Evolutionary conservation across 2,797 vertebrate species (phyloP).

Genomic region (Salarias fasciatus): DNA sequence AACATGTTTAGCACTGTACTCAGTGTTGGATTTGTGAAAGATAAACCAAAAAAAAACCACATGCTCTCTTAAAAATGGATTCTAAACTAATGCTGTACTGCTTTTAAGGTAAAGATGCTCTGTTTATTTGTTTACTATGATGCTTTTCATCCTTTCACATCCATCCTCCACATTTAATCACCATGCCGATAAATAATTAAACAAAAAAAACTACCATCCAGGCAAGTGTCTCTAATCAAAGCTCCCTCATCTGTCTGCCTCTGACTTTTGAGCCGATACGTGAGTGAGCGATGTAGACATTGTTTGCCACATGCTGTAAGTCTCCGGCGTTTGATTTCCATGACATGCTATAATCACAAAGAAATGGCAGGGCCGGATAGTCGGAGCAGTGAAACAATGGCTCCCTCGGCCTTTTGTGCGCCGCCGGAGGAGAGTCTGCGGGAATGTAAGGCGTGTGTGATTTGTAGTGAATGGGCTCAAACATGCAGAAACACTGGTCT

Average conservation of each 20-base stretch:
- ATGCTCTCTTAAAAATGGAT: too few species aligned
- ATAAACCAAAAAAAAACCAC: too few species aligned
- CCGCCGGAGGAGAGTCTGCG: slow-evolving; percentile 12
- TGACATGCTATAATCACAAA: background rate
- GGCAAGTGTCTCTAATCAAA: slow-evolving; percentile 21
- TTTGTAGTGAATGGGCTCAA: slow-evolving; percentile 54
- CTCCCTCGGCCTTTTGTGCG: background rate
- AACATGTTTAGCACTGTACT: too few species aligned
- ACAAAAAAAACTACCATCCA: too few species aligned
- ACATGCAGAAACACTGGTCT: slow-evolving; percentile 50
- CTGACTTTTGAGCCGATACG: slow-evolving; percentile 25
- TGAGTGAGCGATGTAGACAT: slow-evolving; percentile 11
- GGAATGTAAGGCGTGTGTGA: slow-evolving; percentile 29
- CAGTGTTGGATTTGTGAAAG: too few species aligned
- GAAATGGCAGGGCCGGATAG: slow-evolving; percentile 6
- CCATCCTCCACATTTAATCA: slow-evolving; percentile 5
- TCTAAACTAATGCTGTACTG: too few species aligned
- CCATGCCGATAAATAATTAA: background rate
- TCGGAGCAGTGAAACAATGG: background rate
- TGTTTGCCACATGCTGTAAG: background rate
- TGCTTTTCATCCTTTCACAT: slow-evolving; percentile 20
- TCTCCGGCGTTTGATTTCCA: slow-evolving; percentile 4
- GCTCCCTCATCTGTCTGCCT: slow-evolving; percentile 16
- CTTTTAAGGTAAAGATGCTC: too few species aligned
- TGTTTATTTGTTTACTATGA: background rate